These are phyloP conservation scores for Orthosia cruda DNA, from an alignment of 2,888 invertebrate species.

Conservation along the genomic window DNA sequence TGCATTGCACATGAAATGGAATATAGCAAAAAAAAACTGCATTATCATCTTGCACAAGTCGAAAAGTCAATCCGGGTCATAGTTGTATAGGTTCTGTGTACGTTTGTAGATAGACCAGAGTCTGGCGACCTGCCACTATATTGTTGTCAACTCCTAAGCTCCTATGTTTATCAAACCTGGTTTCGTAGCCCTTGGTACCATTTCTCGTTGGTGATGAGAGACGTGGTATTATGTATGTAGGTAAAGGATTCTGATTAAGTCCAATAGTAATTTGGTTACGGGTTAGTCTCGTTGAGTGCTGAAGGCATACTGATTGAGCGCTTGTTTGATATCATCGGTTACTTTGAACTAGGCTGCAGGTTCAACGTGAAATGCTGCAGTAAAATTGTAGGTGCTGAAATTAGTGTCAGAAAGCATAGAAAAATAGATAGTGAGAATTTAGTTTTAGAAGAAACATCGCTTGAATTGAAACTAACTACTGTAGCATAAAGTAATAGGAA, in stretches of 20 bases:
- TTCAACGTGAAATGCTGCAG: not conserved
- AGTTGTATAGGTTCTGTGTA: conserved; percentile 35
- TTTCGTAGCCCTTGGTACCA: conserved; percentile 47
- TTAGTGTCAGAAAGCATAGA: not conserved
- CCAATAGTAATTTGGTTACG: conserved; percentile 47
- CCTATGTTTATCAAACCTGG: conserved; percentile 53
- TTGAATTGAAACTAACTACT: not conserved
- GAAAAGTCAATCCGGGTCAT: conserved; percentile 48
- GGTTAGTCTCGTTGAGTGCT: conserved; percentile 21
- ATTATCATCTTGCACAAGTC: conserved; percentile 26
- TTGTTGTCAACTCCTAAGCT: conserved; percentile 59
- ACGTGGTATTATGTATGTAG: conserved; percentile 25
- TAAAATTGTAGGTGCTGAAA: not conserved
- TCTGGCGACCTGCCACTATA: conserved; percentile 54
- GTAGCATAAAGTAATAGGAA: not conserved
- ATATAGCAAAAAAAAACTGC: conserved; percentile 24
- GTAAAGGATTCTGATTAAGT: conserved; percentile 43
- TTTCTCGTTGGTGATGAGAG: conserved; percentile 23
- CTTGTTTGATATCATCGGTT: conserved; percentile 35
- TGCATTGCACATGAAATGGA: conserved; percentile 8
- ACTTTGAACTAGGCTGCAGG: conserved; percentile 7
- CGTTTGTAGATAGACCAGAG: conserved; percentile 39
- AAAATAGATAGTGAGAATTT: not conserved
- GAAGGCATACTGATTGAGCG: conserved; percentile 40
- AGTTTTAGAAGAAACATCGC: not conserved